Evolutionary conservation across 2,113 vertebrate genomes (phyloP), one percentile per base, ranked within the genome.

Genomic region (Steatornis caripensis): DNA sequence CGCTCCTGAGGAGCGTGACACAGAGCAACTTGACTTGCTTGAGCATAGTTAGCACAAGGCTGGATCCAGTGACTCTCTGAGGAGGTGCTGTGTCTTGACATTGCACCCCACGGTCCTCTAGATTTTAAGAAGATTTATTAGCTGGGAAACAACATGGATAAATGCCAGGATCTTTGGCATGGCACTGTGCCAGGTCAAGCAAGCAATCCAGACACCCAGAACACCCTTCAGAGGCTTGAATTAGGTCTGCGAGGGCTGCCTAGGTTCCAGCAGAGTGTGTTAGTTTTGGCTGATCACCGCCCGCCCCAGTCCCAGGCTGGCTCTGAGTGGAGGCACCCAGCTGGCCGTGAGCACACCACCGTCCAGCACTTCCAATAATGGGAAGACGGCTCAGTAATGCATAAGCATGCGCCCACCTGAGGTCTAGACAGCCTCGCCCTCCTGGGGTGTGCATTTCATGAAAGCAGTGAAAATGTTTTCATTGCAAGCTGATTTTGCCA

Each of bases 241-340:
- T 32, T 13, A 54, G 17, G 75, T 26, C 83, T 2, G 0, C 8
- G 37, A 83, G 51, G 26, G 29, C 72, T 82, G 77, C 39, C 64
- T 21, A 12, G 55, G 46, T 15, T 92, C 65, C 87, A 79, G 72
- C 69, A 37, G 69, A 48, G 30, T 0, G 2, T 64, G 81, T 81
- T 78, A 46, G 43, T 21, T 81, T 82, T 87, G 94, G 77, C 93
- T 80, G 22, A 11, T 16, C 0, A 21, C 36, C 12, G 22, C n/a
- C 8, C 0, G 1, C 9, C 14, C 41, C 0, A 0, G 64, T 49
- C 70, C 26, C 39, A 37, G 53, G 61, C 58, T 75, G 66, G 61
- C 66, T 85, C 61, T 18, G 37, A 0, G 0, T 66, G 16, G 68
- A 51, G 58, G 37, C 83, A 49, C 65, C 49, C 83, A 74, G 58